Evolutionary conservation across 2,797 vertebrate species (phyloP), one percentile per base, ranked within the genome.

Genomic region (Pseudocheirus occidentalis): DNA sequence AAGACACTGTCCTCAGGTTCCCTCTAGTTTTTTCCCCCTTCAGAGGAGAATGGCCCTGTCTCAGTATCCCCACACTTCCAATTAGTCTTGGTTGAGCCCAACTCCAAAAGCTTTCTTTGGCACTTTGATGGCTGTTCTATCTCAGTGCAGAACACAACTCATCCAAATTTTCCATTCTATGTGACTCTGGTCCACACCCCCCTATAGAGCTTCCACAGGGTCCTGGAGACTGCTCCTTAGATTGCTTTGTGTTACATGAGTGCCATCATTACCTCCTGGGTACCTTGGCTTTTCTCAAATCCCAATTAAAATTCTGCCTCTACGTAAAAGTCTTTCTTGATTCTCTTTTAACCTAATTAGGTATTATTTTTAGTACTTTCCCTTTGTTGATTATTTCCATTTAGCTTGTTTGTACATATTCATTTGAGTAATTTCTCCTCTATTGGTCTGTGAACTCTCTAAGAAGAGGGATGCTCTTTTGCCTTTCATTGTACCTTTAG

Each of bases 1-100:
- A 81, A 46, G 18, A 40, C 90, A 29, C 55, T 91, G 93, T 73
- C 94, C 92, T 91, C 27, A 46, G 46, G 18, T 56, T 94, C 94
- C 29, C 0, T 0, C 94, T 40, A 28, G 24, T 87, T 94, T 53
- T 93, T 50, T 52, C 66, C 87, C 57, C 31, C 90, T 89, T 31
- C 93, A 4, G 21, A 89, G 94, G 93, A 97, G 62, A 50, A 40
- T 0, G 46, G 91, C 93, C 73, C 4, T 12, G n/a, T 9, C 7
- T 81, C 16, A 46, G n/a, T 21, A 46, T 73, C 18, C 18, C 2
- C 16, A 81, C 4, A 24, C 7, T 81, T 40, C 7, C n/a, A 9
- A 2, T 81, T 40, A 81, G 28, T 40, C 16, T 81, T 40, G 18
- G n/a, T 40, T 3, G 18, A 81, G 16, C 2, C n/a, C n/a, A 21